Conservation (phyloP, 2,113 vertebrate species). For the Stercorarius parasiticus region DNA sequence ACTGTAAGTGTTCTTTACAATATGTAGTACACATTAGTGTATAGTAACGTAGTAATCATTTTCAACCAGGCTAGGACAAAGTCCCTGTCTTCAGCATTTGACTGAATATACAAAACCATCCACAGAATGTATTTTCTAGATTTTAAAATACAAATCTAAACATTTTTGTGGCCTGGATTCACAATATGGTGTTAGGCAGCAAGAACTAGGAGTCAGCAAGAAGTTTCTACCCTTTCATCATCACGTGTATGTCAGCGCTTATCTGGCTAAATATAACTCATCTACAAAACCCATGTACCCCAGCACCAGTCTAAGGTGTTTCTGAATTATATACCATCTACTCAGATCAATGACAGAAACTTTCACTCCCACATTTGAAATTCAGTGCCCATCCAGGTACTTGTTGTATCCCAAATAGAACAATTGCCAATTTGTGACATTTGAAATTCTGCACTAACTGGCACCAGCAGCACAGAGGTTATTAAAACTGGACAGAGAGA, state of each 20-base stretch:
- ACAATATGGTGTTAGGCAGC: neutral
- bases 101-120: neutral
- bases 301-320: neutral
- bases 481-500: neutral
- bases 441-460: neutral
- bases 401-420: neutral
- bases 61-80: neutral
- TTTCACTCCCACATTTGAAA: neutral
- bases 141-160: neutral
- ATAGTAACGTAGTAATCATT: neutral
- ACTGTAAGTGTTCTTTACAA: neutral
- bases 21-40: neutral
- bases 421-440: neutral
- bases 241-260: accelerated
- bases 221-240: neutral
- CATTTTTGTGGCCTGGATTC: neutral
- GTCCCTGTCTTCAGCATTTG: neutral
- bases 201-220: neutral
- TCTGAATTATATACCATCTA: neutral
- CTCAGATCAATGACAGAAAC: neutral
- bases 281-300: accelerated
- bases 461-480: neutral
- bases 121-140: neutral
- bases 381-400: neutral
- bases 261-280: neutral